Percentiles rank a stretch among this genome's conserved stretches.
These are phyloP conservation scores for Drosophila azteca DNA, from an alignment of 1,140 invertebrate species.

Conservation along the genomic window DNA sequence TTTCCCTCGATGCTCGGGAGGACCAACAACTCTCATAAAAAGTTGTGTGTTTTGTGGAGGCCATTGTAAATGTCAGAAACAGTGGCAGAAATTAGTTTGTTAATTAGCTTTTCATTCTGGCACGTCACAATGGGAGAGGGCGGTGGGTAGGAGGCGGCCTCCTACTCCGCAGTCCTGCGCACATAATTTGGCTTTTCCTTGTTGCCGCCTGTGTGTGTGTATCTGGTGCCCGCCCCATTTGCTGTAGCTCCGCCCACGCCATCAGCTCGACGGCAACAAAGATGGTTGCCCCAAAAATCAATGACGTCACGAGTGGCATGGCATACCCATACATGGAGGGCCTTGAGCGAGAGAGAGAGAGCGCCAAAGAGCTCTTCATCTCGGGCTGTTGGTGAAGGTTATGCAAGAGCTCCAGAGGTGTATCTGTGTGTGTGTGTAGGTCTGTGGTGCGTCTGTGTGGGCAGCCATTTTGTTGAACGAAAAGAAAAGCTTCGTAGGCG, in stretches of 20 bases:
- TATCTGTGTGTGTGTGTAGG: constrained; percentile 17
- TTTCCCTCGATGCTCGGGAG: constrained; percentile 4
- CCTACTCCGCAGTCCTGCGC: constrained; percentile 30
- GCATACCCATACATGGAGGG: constrained; percentile 26
- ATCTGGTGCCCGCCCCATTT: constrained; percentile 65
- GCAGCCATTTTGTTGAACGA: constrained; percentile 66
- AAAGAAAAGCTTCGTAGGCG: constrained; percentile 75
- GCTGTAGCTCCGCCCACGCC: constrained; percentile 64
- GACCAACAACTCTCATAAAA: constrained; percentile 71
- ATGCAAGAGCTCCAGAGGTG: constrained; percentile 50
- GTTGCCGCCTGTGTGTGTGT: constrained; percentile 33
- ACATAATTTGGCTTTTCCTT: constrained; percentile 8
- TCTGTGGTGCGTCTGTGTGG: constrained; percentile 5
- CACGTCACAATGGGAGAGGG: constrained; percentile 41
- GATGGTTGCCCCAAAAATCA: constrained; percentile 70
- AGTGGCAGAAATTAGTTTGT: constrained; percentile 78
- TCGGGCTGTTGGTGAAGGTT: constrained; percentile 72
- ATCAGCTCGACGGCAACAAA: constrained; percentile 38
- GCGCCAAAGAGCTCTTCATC: constrained; percentile 18
- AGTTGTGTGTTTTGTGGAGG: constrained; percentile 36
- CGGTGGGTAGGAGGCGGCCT: constrained; percentile 13
- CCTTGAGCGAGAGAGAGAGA: constrained; percentile 12
- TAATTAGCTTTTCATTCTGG: constrained; percentile 78
- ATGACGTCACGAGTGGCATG: constrained; percentile 59
- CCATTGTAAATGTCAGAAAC: constrained; percentile 78